A percentile compares a stretch with the other conserved stretches of the same genome.
Evolutionary conservation across 2,888 invertebrate genomes (phyloP).

Genomic region (Lithosia quadra): DNA sequence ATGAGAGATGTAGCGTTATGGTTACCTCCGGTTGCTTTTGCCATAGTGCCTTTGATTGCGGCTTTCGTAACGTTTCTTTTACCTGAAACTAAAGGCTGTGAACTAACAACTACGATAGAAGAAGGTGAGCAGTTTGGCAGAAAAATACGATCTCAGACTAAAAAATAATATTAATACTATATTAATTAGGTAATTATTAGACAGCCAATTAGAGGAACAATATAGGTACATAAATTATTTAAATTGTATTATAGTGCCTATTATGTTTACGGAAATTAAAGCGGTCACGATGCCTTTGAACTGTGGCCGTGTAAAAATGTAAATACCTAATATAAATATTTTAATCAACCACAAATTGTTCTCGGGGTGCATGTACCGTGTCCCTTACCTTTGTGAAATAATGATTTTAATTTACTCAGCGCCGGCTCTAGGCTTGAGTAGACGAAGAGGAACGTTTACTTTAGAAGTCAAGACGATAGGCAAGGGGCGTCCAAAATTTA

Average conservation of each 20-base stretch:
- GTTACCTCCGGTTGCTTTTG: constrained; percentile 91
- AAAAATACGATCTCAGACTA: constrained; percentile 12
- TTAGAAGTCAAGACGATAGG: not conserved
- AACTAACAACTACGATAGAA: constrained; percentile 92
- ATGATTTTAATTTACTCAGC: not conserved
- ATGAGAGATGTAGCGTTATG: constrained; percentile 81
- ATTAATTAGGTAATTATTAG: not conserved
- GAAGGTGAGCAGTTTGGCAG: constrained; percentile 90
- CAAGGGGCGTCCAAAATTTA: not conserved
- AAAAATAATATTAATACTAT: constrained; percentile 1
- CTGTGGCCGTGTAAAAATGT: not conserved
- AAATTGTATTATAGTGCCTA: not conserved
- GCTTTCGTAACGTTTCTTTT: constrained; percentile 86
- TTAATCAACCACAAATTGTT: not conserved
- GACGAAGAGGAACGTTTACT: not conserved
- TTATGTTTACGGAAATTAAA: constrained; percentile 2
- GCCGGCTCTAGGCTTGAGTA: not conserved
- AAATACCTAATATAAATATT: not conserved
- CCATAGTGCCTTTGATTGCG: constrained; percentile 88
- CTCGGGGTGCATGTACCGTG: not conserved
- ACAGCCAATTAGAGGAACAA: not conserved
- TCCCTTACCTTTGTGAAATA: not conserved
- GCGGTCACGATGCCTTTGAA: not conserved
- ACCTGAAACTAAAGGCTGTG: constrained; percentile 93
- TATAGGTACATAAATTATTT: constrained; percentile 4